Conservation (phyloP, 2,797 vertebrate genomes). For the Macroramphosus scolopax region DNA sequence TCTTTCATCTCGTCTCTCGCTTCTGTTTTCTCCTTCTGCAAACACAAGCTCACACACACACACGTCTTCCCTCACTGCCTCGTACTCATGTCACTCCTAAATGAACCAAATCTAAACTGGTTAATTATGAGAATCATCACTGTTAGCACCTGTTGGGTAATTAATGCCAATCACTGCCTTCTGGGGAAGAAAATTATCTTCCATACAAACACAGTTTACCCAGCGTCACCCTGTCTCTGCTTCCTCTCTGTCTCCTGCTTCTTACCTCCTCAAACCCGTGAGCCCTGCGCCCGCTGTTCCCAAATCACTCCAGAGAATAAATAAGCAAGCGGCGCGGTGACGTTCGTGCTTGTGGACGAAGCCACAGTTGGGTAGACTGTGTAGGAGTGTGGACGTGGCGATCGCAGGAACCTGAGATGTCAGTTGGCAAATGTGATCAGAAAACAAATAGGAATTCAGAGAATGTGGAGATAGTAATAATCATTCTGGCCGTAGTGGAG, state of each 20-base stretch:
- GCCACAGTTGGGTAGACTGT: constrained; percentile 40
- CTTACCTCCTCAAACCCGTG: constrained; percentile 49
- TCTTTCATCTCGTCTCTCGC: no score
- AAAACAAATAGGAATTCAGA: constrained; percentile 20
- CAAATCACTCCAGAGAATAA: constrained; percentile 29
- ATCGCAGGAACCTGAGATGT: constrained; percentile 35
- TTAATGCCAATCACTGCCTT: constrained; percentile 76
- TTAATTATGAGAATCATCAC: constrained; percentile 71
- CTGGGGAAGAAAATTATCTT: constrained; percentile 65
- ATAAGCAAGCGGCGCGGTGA: constrained; percentile 46
- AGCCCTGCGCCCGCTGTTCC: constrained; percentile 52
- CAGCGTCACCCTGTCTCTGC: constrained; percentile 33
- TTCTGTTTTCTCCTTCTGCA: constrained; percentile 6
- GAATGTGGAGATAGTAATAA: constrained; percentile 12
- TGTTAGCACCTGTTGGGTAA: constrained; percentile 75
- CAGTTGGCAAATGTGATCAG: constrained; percentile 32
- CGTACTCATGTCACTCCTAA: constrained; percentile 46
- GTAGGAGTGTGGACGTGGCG: constrained; percentile 27
- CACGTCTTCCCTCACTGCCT: constrained; percentile 20
- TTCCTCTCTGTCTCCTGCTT: constrained; percentile 36
- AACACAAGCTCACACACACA: constrained; percentile 8
- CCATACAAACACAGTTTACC: constrained; percentile 59
- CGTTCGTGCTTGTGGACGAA: background rate
- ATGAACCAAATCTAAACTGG: constrained; percentile 68
- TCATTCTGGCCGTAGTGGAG: constrained; percentile 11